Evolutionary conservation across 2,888 invertebrate species (phyloP), one percentile per base, ranked within the genome.

Genomic region (Rhagonycha fulva): DNA sequence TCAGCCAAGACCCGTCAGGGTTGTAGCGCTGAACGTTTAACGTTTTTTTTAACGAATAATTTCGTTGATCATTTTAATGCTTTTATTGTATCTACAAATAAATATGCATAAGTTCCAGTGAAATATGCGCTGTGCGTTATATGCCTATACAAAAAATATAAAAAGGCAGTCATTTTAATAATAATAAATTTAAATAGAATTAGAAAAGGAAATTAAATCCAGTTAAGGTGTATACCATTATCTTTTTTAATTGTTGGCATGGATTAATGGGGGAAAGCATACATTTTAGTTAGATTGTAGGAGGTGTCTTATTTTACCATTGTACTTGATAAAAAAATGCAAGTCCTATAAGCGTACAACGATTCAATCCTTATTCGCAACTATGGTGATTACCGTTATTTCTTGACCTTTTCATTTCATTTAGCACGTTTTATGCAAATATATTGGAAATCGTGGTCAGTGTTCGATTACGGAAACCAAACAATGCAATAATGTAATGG

Each of bases 331-430:
- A n/a, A 47, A 47, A 73, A 70, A 70, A 73, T 72, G 61, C 14
- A 72, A 70, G 73, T 83, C 80, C 80, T 84, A 85, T 86, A 85
- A 85, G 86, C 85, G 84, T 85, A 86, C 85, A 86, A 86, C 85
- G 84, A 84, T 83, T 82, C 83, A 81, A 82, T 84, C 81, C 83
- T 85, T 85, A 84, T 85, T 85, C 81, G 82, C 82, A 78, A 82
- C 80, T 81, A 82, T 81, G 80, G 78, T 77, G 73, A 75, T 74
- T 69, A 84, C 85, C 85, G 85, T 85, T 85, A 85, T 75, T 79
- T 78, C 76, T 72, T 75, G 78, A 77, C 70, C 76, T 84, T 84
- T 84, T 83, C 82, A 80, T 80, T 81, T 82, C 83, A 84, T 84
- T 85, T 84, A 81, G 83, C 84, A 82, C 82, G 82, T 81, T 82